Percentiles rank a stretch among this genome's conserved stretches.
These are phyloP conservation scores for Aelia acuminata DNA, from an alignment of 2,888 invertebrate genomes.

Conservation along the genomic window DNA sequence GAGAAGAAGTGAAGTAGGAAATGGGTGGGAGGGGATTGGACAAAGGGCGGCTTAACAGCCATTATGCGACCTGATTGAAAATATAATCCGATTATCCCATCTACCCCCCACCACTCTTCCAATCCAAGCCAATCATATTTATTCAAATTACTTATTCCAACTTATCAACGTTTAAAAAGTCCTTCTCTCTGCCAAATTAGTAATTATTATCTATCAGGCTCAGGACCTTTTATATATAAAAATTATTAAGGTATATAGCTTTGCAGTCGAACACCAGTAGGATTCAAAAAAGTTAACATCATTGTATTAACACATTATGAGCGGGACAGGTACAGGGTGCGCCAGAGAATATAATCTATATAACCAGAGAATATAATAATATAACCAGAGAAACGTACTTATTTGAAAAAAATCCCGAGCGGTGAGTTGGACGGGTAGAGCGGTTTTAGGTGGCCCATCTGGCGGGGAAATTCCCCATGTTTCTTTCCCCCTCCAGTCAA, in stretches of 20 bases:
- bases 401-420: too few relatives aligned
- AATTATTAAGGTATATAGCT: neutral
- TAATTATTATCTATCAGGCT: neutral
- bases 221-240: neutral
- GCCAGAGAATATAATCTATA: too few relatives aligned
- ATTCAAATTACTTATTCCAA: neutral
- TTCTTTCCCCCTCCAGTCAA: too few relatives aligned
- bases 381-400: too few relatives aligned
- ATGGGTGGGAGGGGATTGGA: neutral
- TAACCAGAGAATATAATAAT: too few relatives aligned
- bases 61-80: constrained; percentile 14
- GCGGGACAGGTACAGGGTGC: too few relatives aligned
- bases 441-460: too few relatives aligned
- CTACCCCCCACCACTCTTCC: neutral
- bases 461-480: too few relatives aligned
- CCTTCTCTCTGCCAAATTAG: neutral
- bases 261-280: neutral
- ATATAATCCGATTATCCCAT: constrained; percentile 5
- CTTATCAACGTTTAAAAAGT: neutral
- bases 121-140: neutral
- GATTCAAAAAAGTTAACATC: too few relatives aligned
- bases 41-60: constrained; percentile 21
- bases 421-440: too few relatives aligned
- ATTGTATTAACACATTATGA: too few relatives aligned
- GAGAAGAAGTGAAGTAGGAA: neutral